Conservation (phyloP, 1,140 invertebrate genomes). For the Cyclargus thomasi region DNA sequence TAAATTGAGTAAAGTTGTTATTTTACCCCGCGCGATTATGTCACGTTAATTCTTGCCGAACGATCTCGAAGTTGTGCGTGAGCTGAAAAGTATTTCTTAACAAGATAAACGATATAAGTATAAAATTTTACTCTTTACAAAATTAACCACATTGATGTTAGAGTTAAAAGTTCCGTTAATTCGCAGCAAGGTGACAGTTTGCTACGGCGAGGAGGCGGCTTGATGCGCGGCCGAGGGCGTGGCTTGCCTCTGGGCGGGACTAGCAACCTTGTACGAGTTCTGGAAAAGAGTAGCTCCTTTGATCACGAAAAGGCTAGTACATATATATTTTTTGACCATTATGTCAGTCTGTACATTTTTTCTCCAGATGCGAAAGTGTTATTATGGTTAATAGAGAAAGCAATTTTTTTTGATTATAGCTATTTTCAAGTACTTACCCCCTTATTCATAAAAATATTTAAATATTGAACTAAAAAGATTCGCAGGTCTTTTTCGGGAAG, state of each 20-base stretch:
- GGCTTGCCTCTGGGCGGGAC: conserved; percentile 45
- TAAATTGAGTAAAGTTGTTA: too few relatives aligned
- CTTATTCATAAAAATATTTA: too few relatives aligned
- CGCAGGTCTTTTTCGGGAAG: too few relatives aligned
- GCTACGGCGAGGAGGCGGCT: conserved; percentile 46
- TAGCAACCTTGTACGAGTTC: conserved; percentile 53
- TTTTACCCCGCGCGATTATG: too few relatives aligned
- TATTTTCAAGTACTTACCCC: too few relatives aligned
- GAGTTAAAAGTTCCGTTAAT: background rate
- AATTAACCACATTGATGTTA: background rate
- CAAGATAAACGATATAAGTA: background rate
- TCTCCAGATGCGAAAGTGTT: too few relatives aligned
- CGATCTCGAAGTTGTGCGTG: background rate
- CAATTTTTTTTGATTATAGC: too few relatives aligned
- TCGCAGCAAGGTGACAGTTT: conserved; percentile 48
- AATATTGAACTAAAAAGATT: too few relatives aligned
- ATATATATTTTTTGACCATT: too few relatives aligned
- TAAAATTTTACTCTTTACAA: background rate
- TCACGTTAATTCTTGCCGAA: too few relatives aligned
- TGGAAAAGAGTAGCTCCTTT: conserved; percentile 44
- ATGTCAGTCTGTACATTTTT: too few relatives aligned
- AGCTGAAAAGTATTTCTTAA: background rate
- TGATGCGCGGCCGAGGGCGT: conserved; percentile 48
- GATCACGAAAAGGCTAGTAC: conserved; percentile 54
- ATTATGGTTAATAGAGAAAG: too few relatives aligned